These are phyloP conservation scores for Mimachlamys varia DNA, from an alignment of 2,888 invertebrate genomes.

Conservation along the genomic window DNA sequence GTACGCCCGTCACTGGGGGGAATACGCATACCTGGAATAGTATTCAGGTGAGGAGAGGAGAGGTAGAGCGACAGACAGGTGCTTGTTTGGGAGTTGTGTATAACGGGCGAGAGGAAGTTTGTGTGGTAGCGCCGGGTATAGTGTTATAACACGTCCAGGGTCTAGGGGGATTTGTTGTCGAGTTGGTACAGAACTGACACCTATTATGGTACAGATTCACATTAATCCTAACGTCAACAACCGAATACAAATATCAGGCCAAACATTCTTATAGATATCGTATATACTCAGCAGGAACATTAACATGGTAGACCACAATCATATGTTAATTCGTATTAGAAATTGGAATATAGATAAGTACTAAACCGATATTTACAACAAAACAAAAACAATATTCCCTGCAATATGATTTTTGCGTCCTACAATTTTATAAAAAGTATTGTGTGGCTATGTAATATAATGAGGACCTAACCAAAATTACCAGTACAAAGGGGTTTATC, in stretches of 20 bases:
- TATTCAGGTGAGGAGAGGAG: background rate
- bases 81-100: background rate
- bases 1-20: background rate
- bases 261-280: background rate
- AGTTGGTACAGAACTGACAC: background rate
- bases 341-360: no score
- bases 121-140: background rate
- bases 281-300: background rate
- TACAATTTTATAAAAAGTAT: no score
- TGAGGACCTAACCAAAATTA: no score
- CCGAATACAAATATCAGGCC: background rate
- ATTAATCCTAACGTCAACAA: background rate
- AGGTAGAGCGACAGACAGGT: background rate
- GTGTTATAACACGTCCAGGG: conserved; percentile 2
- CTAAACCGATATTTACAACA: no score
- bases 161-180: background rate
- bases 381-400: no score
- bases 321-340: no score
- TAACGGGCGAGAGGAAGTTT: background rate
- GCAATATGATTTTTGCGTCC: no score
- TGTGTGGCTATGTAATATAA: no score
- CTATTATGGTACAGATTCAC: conserved; percentile 28
- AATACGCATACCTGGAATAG: conserved; percentile 21
- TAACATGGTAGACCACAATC: background rate
- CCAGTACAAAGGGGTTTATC: no score